Conservation (phyloP, 2,888 invertebrate genomes). For the Cabera pusaria region DNA sequence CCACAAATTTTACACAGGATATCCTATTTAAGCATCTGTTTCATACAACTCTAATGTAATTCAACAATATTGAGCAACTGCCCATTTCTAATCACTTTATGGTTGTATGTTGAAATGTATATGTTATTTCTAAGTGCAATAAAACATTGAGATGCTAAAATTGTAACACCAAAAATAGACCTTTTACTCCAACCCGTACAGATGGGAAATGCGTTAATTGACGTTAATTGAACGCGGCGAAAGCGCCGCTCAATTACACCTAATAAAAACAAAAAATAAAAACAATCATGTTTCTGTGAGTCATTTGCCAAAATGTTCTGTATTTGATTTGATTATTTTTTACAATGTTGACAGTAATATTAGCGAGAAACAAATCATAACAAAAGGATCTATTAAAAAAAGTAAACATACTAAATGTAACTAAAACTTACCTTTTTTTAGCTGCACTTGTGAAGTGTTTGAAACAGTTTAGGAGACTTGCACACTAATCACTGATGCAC, state of each 20-base stretch:
- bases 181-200: slow-evolving; percentile 18
- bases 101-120: too few relatives aligned
- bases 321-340: neutral
- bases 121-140: too few relatives aligned
- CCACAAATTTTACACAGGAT: neutral
- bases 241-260: slow-evolving; percentile 33
- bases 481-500: slow-evolving; percentile 30
- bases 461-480: slow-evolving; percentile 14
- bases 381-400: too few relatives aligned
- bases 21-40: neutral
- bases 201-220: slow-evolving; percentile 37
- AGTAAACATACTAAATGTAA: slow-evolving; percentile 9
- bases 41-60: too few relatives aligned
- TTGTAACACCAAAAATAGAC: slow-evolving; percentile 16
- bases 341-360: too few relatives aligned
- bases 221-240: slow-evolving; percentile 38
- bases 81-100: too few relatives aligned
- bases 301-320: slow-evolving; percentile 16
- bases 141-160: too few relatives aligned
- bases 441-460: slow-evolving; percentile 1
- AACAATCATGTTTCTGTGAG: slow-evolving; percentile 29
- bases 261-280: slow-evolving; percentile 44
- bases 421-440: slow-evolving; percentile 10
- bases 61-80: too few relatives aligned
- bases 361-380: too few relatives aligned